phyloP scores from a whole-genome alignment of 2,113 vertebrate genomes.

The Nothocercus julius region DNA sequence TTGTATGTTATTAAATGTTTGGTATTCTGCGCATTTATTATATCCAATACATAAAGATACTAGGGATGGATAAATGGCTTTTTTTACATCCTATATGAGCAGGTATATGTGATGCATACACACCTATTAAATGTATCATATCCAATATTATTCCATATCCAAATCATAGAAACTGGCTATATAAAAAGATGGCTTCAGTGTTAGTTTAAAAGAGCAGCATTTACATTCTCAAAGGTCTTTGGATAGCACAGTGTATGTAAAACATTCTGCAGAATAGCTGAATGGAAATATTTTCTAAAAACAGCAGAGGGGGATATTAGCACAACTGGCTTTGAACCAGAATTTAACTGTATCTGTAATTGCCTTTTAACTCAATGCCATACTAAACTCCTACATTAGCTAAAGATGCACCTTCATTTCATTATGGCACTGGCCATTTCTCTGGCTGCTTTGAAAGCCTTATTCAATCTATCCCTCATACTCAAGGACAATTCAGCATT shows the following conservation, averaged over 20 bases:
- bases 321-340: constrained; percentile 63
- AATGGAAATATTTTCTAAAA: constrained; percentile 64
- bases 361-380: constrained; percentile 61
- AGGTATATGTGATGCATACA: not conserved
- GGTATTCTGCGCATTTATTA: not conserved
- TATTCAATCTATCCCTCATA: constrained; percentile 44
- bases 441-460: constrained; percentile 34
- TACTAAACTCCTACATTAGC: constrained; percentile 55
- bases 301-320: constrained; percentile 58
- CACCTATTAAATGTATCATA: not conserved
- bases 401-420: constrained; percentile 53
- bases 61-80: not conserved
- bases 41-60: not conserved
- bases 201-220: constrained; percentile 41
- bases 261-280: constrained; percentile 37
- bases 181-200: not conserved
- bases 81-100: not conserved
- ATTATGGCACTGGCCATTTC: constrained; percentile 40
- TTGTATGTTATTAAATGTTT: not conserved
- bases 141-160: not conserved
- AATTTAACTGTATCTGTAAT: constrained; percentile 63
- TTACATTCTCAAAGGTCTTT: constrained; percentile 9
- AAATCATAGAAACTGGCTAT: not conserved
- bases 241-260: constrained; percentile 8
- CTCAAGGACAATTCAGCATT: constrained; percentile 41